Evolutionary conservation across 2,888 invertebrate species (phyloP).

Genomic region (Sarcophaga variegata): DNA sequence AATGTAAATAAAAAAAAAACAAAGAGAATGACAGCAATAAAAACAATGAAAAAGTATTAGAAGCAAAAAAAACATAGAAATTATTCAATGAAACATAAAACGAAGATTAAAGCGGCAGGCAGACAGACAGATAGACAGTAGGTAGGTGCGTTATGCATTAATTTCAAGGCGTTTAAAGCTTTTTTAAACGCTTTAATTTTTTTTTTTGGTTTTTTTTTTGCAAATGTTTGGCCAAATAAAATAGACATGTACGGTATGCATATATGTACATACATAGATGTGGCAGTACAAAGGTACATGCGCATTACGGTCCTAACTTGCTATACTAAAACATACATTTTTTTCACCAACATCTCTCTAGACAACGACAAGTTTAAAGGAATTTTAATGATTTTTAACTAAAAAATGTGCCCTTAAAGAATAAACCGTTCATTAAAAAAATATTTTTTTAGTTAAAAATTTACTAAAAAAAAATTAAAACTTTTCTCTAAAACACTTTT

Average conservation of each 20-base stretch:
- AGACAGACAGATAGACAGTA: constrained; percentile 3
- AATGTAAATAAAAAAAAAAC: constrained; percentile 51
- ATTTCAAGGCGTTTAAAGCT: constrained; percentile 61
- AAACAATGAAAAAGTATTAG: neutral
- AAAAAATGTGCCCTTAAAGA: too few species aligned
- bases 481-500: neutral
- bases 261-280: neutral
- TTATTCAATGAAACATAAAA: constrained; percentile 40
- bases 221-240: constrained; percentile 42
- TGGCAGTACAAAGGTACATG: constrained; percentile 33
- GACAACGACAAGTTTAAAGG: constrained; percentile 33
- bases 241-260: constrained; percentile 37
- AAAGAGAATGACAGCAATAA: neutral
- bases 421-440: neutral
- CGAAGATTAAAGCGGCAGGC: neutral
- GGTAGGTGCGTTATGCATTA: constrained; percentile 43
- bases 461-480: neutral
- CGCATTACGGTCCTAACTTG: constrained; percentile 49
- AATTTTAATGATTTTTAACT: constrained; percentile 59
- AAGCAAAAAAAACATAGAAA: too few species aligned
- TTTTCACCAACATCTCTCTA: constrained; percentile 26
- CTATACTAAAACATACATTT: constrained; percentile 47
- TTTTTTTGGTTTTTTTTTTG: constrained; percentile 23
- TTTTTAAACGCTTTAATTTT: neutral
- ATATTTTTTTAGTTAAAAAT: neutral